Percentiles rank a stretch among this genome's conserved stretches.
These are phyloP conservation scores for Candidula unifasciata DNA, from an alignment of 2,888 invertebrate genomes.

Conservation along the genomic window DNA sequence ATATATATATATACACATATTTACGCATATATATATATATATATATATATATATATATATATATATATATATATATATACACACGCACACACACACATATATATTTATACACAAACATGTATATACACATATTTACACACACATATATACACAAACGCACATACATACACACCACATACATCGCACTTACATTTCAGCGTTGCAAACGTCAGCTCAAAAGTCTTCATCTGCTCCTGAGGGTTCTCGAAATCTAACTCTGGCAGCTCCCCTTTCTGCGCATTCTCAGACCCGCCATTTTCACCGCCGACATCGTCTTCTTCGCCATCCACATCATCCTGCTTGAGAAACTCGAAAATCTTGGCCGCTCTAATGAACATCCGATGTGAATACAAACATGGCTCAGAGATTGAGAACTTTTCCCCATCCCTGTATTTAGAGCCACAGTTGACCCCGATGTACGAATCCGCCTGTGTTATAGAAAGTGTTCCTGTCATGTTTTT, in stretches of 20 bases:
- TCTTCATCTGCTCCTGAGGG: slow-evolving; percentile 70
- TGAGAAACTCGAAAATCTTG: slow-evolving; percentile 68
- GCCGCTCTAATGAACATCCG: slow-evolving; percentile 67
- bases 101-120: not conserved
- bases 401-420: slow-evolving; percentile 64
- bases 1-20: too few species aligned
- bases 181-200: slow-evolving; percentile 75
- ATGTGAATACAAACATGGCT: slow-evolving; percentile 71
- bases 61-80: not conserved
- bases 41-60: not conserved
- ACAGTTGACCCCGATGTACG: not conserved
- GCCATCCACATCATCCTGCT: slow-evolving; percentile 56
- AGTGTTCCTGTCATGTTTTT: slow-evolving; percentile 20
- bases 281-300: slow-evolving; percentile 55
- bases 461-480: not conserved
- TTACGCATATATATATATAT: too few species aligned
- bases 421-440: not conserved
- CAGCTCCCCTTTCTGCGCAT: slow-evolving; percentile 46
- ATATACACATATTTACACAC: not conserved
- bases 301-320: slow-evolving; percentile 51
- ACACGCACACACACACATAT: not conserved
- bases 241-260: slow-evolving; percentile 66
- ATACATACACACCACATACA: not conserved
- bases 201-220: slow-evolving; percentile 73
- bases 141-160: not conserved